These are phyloP conservation scores for Podilymbus podiceps DNA, from an alignment of 2,113 vertebrate genomes.

Conservation along the genomic window DNA sequence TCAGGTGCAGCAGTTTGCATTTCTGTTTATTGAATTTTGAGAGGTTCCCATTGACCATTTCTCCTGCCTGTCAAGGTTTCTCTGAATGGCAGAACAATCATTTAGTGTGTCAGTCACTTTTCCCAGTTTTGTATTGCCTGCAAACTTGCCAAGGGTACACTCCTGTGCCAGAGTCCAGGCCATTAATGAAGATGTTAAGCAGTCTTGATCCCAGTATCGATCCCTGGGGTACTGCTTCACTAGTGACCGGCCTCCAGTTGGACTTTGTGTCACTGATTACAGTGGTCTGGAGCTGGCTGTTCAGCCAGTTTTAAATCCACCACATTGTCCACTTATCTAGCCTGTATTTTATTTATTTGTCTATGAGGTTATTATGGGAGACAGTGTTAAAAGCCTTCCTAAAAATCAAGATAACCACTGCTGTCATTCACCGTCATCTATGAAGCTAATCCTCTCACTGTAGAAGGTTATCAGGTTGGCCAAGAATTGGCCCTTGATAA, in stretches of 20 bases:
- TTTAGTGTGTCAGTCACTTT: background rate
- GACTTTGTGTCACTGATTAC: background rate
- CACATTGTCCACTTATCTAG: background rate
- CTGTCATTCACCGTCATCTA: background rate
- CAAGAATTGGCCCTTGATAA: background rate
- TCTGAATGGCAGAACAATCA: background rate
- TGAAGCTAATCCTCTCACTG: background rate
- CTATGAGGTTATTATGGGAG: background rate
- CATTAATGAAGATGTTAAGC: background rate
- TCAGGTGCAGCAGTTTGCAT: background rate
- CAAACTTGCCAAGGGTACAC: background rate
- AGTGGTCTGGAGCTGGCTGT: background rate
- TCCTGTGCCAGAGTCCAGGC: background rate
- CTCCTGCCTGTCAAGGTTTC: background rate
- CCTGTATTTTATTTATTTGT: background rate
- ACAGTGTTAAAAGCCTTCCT: background rate
- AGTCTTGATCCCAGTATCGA: fast-evolving
- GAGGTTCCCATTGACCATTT: background rate
- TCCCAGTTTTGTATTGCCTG: background rate
- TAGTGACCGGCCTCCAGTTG: background rate
- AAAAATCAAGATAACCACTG: background rate
- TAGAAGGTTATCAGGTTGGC: background rate
- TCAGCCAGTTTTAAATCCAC: background rate
- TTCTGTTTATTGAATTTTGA: background rate
- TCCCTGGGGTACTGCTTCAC: background rate